Conservation (phyloP, 2,113 vertebrate genomes). For the Willisornis vidua region DNA sequence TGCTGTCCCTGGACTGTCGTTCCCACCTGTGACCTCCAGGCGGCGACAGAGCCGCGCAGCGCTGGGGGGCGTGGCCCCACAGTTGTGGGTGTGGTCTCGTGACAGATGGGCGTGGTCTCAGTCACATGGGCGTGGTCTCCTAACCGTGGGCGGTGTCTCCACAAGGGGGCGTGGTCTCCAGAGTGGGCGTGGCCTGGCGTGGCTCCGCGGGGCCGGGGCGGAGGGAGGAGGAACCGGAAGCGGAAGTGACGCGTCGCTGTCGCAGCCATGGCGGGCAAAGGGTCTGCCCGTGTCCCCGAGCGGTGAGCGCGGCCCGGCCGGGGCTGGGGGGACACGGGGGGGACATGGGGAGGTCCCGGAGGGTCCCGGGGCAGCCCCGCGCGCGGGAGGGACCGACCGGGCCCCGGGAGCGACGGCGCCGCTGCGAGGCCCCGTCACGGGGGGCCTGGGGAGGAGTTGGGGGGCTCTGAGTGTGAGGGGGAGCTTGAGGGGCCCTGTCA, state of each 20-base stretch:
- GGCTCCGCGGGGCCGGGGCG: no score
- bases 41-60: background rate
- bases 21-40: background rate
- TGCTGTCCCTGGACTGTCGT: background rate
- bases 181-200: background rate
- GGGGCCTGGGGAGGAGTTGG: no score
- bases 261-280: background rate
- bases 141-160: background rate
- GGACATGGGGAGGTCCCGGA: no score
- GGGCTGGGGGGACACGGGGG: no score
- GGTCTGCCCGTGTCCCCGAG: conserved; percentile 17
- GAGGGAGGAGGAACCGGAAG: no score
- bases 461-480: no score
- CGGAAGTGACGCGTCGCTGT: background rate
- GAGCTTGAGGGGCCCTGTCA: no score
- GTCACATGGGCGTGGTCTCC: accelerated
- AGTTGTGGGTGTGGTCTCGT: accelerated
- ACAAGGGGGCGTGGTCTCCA: background rate
- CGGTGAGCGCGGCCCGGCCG: conserved; percentile 17
- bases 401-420: no score
- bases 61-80: accelerated
- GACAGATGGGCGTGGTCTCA: accelerated
- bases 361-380: no score
- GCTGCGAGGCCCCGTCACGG: no score
- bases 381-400: no score